Evolutionary conservation across 2,113 vertebrate species (phyloP).

Genomic region (Sceloporus undulatus): DNA sequence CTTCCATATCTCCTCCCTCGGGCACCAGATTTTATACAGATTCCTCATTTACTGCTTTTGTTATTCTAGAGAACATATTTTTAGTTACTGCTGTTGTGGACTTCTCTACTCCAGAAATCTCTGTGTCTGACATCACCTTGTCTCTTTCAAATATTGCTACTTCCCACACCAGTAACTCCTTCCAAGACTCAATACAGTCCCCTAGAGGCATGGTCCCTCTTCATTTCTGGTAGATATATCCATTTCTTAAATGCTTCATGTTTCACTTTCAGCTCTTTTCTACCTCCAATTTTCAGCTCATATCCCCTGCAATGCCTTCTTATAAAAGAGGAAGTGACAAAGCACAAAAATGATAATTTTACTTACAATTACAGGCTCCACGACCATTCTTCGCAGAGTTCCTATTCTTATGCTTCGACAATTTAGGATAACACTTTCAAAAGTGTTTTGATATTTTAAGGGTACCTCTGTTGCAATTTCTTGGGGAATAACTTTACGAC

Average conservation of each 20-base stretch:
- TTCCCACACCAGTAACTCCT: background rate
- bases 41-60: background rate
- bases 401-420: conserved; percentile 94
- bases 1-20: background rate
- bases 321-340: background rate
- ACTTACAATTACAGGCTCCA: conserved; percentile 93
- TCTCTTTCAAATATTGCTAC: background rate
- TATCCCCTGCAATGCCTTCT: background rate
- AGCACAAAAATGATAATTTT: conserved; percentile 19
- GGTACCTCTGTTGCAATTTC: conserved; percentile 67
- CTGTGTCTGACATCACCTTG: background rate
- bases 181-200: too few relatives aligned
- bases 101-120: background rate
- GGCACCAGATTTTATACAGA: background rate
- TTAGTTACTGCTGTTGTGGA: background rate
- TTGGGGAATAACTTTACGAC: conserved; percentile 81
- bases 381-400: conserved; percentile 87
- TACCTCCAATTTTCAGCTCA: background rate
- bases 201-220: background rate
- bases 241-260: background rate
- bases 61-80: background rate
- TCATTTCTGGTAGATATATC: background rate
- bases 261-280: background rate
- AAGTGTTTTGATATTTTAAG: conserved; percentile 68
- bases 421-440: conserved; percentile 89